Base-by-base conservation (phyloP, 2,888 invertebrate species). In the Melanostoma scalare region DNA sequence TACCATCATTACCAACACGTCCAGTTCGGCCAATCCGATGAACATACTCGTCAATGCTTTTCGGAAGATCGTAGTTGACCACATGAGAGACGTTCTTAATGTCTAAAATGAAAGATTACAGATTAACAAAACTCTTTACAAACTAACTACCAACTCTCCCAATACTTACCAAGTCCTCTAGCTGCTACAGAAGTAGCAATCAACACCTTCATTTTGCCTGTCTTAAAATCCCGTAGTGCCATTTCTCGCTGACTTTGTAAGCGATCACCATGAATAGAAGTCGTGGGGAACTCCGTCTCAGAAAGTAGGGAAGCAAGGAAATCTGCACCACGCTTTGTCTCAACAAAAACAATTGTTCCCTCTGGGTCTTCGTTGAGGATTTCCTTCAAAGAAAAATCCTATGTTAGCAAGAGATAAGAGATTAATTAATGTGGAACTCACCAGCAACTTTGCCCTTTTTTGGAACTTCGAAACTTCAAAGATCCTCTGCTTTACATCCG, bases 201-300 rank as follows among this genome's bases (percentile, higher is more conserved):
- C 0, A 99, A 92, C 46, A 99, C 94, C 56, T 94, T 93, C 89
- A 95, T 94, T 9, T 91, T 92, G 0, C 97, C 97, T 10, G 91
- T 92, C 89, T 95, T 96, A 91, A 99, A 99, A 89, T 97, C 96
- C 74, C 95, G 93, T 72, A 99, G 92, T 6, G 99, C 99, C 87
- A 97, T 96, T 91, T 99, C 99, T 63, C 99, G 94, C 90, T 99
- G 99, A 61, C 96, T 93, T 90, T 99, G 99, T 88, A 96, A 94
- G 56, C 99, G 94, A 92, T 99, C 99, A 42, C 99, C 99, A 91
- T 99, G 99, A 89, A 99, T 99, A 46, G 98, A 98, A 3, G 99
- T 98, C 0, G 98, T 98, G 5, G 98, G 96, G 74, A 95, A 93
- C 73, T 95, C 94, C n/a, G 93, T 93, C 89, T 97, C 96, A 0